A percentile compares a stretch with the other conserved stretches of the same genome.
Evolutionary conservation across 2,797 vertebrate species (phyloP).

Genomic region (Enteromius radiatus): DNA sequence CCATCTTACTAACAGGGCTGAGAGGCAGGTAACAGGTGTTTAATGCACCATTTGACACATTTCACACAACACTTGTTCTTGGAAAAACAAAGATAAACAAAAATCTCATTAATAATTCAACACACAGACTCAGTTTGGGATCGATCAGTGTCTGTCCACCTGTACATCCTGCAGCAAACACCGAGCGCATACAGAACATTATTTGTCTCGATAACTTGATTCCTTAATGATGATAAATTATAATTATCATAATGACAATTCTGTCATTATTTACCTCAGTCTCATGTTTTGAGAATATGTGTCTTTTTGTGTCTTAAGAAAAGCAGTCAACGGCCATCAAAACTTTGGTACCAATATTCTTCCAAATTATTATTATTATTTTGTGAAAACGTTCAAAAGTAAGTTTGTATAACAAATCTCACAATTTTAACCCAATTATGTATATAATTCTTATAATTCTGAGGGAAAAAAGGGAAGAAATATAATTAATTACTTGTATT

Average conservation of each 20-base stretch:
- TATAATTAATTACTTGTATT: too few species aligned
- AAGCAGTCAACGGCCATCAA: background rate
- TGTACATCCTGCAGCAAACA: constrained; percentile 16
- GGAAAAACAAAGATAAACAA: constrained; percentile 31
- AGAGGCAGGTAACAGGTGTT: background rate
- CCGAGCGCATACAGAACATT: background rate
- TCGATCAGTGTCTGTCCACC: background rate
- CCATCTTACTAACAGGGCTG: background rate
- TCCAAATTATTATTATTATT: background rate
- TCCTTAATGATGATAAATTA: background rate
- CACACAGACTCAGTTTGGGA: background rate
- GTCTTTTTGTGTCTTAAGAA: background rate
- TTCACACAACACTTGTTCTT: background rate
- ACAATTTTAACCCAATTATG: background rate
- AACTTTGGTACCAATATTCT: background rate
- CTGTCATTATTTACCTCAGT: background rate
- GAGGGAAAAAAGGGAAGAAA: background rate
- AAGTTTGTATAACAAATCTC: background rate
- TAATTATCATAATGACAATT: background rate
- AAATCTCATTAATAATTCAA: constrained; percentile 33
- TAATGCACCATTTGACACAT: constrained; percentile 15
- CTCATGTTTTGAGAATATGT: background rate
- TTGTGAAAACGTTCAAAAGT: background rate
- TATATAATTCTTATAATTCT: background rate
- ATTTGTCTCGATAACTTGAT: background rate